phyloP scores from a whole-genome alignment of 2,888 invertebrate species.

The Cepaea hortensis region DNA sequence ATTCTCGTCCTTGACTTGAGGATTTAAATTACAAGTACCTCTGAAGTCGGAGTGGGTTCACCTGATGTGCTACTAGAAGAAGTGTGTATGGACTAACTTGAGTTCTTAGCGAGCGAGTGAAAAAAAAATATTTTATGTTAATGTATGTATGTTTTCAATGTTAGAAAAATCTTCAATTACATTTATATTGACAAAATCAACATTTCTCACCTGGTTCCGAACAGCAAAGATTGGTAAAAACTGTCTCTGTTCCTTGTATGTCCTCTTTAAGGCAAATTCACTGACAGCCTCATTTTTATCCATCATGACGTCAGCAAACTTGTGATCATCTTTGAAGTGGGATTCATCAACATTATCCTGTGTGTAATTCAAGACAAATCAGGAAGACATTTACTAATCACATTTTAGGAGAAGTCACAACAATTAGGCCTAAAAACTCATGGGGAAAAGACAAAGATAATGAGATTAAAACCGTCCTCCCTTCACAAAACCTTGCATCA shows the following conservation, averaged over 20 bases:
- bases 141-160: not conserved
- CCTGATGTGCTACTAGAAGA: too few species aligned
- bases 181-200: not conserved
- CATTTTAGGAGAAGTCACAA: not conserved
- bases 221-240: constrained; percentile 97
- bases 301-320: constrained; percentile 95
- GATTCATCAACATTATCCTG: constrained; percentile 77
- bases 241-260: constrained; percentile 87
- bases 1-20: too few species aligned
- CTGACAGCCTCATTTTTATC: constrained; percentile 81
- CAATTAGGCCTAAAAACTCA: too few species aligned
- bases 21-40: too few species aligned
- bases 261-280: constrained; percentile 90
- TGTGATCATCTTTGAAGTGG: constrained; percentile 94
- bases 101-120: too few species aligned
- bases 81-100: too few species aligned
- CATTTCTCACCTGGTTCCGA: constrained; percentile 84
- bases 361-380: not conserved
- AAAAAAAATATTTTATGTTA: not conserved
- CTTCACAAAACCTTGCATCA: too few species aligned
- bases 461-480: too few species aligned
- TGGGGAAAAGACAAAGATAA: too few species aligned
- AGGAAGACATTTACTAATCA: not conserved
- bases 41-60: too few species aligned
- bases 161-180: not conserved